phyloP scores from a whole-genome alignment of 2,888 invertebrate genomes.

The Teleiodes luculella region DNA sequence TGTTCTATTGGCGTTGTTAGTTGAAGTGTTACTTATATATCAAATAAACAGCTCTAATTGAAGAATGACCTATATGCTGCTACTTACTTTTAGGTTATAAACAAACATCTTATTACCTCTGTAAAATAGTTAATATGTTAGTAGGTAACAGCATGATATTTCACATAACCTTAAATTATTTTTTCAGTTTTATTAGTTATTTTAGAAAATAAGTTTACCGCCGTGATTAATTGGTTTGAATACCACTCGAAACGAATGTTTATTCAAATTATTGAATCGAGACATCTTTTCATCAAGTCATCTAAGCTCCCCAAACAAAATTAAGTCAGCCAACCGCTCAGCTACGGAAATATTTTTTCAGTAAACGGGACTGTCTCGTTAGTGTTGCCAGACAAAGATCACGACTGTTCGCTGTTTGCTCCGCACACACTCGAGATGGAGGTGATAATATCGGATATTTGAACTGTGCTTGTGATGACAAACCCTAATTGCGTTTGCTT shows the following conservation, averaged over 20 bases:
- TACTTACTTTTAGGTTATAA: too few species aligned
- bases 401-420: slow-evolving; percentile 17
- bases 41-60: too few species aligned
- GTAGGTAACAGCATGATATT: too few species aligned
- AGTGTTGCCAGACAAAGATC: slow-evolving; percentile 17
- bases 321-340: slow-evolving; percentile 39
- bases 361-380: slow-evolving; percentile 13
- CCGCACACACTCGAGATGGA: slow-evolving; percentile 16
- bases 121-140: too few species aligned
- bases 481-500: slow-evolving; percentile 36
- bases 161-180: too few species aligned
- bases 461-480: slow-evolving; percentile 17
- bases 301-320: slow-evolving; percentile 44
- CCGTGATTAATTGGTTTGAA: too few species aligned
- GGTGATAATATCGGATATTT: slow-evolving; percentile 19
- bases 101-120: too few species aligned
- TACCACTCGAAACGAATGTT: too few species aligned
- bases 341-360: slow-evolving; percentile 26
- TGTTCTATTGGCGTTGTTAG: slow-evolving; percentile 47
- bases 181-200: too few species aligned
- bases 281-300: background rate
- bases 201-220: too few species aligned
- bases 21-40: slow-evolving; percentile 16
- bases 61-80: too few species aligned
- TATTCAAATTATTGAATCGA: too few species aligned